A percentile compares a stretch with the other conserved stretches of the same genome.
phyloP scores from a whole-genome alignment of 2,113 vertebrate species.

The Rousettus leschenaultii region DNA sequence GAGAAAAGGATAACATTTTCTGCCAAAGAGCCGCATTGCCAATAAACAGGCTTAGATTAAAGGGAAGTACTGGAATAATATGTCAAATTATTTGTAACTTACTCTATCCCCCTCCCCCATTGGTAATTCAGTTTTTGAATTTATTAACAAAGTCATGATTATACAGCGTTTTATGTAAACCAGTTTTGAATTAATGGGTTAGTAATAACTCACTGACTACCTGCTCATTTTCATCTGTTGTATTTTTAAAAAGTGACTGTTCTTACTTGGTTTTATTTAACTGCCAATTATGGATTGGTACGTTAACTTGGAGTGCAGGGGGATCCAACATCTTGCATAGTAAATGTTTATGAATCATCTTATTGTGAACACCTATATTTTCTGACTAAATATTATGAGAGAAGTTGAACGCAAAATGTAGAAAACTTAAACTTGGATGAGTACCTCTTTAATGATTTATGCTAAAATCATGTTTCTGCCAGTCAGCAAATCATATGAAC shows the following conservation, averaged over 20 bases:
- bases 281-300: not conserved
- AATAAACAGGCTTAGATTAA: not conserved
- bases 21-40: not conserved
- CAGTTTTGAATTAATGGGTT: not conserved
- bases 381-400: not conserved
- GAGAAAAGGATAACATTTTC: not conserved
- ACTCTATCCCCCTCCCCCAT: not conserved
- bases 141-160: not conserved
- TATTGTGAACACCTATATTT: not conserved
- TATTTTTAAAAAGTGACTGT: not conserved
- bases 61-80: not conserved
- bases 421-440: not conserved
- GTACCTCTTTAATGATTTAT: not conserved
- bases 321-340: not conserved
- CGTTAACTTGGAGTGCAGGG: not conserved
- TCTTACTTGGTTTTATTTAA: conserved; percentile 24
- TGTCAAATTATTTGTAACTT: not conserved
- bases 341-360: not conserved
- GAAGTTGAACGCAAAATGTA: not conserved
- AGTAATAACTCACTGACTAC: not conserved
- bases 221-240: not conserved
- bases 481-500: conserved; percentile 94
- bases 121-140: not conserved
- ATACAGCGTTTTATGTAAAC: not conserved
- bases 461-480: conserved; percentile 47